A percentile compares a stretch with the other conserved stretches of the same genome.
These are phyloP conservation scores for Aporophyla lueneburgensis DNA, from an alignment of 2,888 invertebrate species.

Conservation along the genomic window DNA sequence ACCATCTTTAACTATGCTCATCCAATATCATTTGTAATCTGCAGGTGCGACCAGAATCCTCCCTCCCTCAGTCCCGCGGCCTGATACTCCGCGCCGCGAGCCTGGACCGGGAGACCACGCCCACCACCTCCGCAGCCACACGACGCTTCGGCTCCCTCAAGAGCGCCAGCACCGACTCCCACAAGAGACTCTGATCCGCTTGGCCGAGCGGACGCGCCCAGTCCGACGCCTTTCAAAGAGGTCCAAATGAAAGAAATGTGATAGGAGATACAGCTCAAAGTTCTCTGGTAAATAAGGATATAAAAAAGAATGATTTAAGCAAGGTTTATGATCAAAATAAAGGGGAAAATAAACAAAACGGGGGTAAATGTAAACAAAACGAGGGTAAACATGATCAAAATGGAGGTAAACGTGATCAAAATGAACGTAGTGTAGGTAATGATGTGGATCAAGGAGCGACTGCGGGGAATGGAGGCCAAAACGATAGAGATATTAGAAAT, in stretches of 20 bases:
- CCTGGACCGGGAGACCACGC: constrained; percentile 83
- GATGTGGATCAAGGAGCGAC: constrained; percentile 47
- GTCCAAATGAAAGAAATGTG: constrained; percentile 65
- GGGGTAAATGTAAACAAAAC: constrained; percentile 16
- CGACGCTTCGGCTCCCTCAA: constrained; percentile 84
- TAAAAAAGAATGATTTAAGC: constrained; percentile 49
- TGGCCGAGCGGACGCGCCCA: constrained; percentile 73
- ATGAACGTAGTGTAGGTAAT: constrained; percentile 58
- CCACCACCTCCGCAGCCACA: constrained; percentile 74
- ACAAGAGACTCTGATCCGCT: constrained; percentile 89
- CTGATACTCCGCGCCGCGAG: constrained; percentile 88
- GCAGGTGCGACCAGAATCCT: constrained; percentile 78
- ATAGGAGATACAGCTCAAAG: constrained; percentile 63
- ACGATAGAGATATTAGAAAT: constrained; percentile 73
- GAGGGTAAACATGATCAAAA: constrained; percentile 22
- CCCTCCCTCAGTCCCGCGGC: constrained; percentile 82
- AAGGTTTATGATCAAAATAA: constrained; percentile 20
- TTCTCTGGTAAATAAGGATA: constrained; percentile 59
- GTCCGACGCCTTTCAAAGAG: constrained; percentile 68
- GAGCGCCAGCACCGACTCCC: constrained; percentile 85
- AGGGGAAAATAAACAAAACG: constrained; percentile 38
- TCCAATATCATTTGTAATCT: background rate
- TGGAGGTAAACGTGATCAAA: constrained; percentile 31
- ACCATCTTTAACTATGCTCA: background rate
- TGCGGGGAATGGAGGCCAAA: constrained; percentile 66